Evolutionary conservation across 2,888 invertebrate species (phyloP).

Genomic region (Rugalucina vietnamica): DNA sequence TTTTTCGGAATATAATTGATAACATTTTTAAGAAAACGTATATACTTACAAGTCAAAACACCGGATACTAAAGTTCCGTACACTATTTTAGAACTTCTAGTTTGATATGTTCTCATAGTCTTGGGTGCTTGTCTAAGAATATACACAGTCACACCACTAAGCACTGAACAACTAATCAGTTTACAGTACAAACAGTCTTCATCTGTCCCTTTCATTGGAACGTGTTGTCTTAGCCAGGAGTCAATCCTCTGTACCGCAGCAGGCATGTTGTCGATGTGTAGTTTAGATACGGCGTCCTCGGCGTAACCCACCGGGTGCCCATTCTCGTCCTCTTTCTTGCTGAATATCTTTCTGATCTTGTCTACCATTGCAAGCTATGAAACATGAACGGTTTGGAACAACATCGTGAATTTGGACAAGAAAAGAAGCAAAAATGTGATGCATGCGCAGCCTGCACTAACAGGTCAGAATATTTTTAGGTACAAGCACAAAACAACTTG

Average conservation of each 20-base stretch:
- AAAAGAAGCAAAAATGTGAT: no score
- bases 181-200: constrained; percentile 9
- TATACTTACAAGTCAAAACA: neutral
- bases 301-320: neutral
- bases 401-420: no score
- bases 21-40: no score
- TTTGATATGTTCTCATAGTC: neutral
- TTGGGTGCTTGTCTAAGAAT: neutral
- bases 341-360: neutral
- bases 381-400: no score
- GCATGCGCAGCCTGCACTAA: no score
- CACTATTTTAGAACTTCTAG: neutral
- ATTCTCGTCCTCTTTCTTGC: neutral
- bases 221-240: neutral
- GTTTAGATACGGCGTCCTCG: neutral
- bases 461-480: no score
- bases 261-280: neutral
- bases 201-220: neutral
- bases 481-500: no score
- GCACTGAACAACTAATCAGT: neutral
- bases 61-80: neutral
- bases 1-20: no score
- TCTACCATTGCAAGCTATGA: no score
- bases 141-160: neutral
- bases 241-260: neutral